A percentile compares a stretch with the other conserved stretches of the same genome.
phyloP scores from a whole-genome alignment of 2,888 invertebrate species.

The Schizotus pectinicornis region DNA sequence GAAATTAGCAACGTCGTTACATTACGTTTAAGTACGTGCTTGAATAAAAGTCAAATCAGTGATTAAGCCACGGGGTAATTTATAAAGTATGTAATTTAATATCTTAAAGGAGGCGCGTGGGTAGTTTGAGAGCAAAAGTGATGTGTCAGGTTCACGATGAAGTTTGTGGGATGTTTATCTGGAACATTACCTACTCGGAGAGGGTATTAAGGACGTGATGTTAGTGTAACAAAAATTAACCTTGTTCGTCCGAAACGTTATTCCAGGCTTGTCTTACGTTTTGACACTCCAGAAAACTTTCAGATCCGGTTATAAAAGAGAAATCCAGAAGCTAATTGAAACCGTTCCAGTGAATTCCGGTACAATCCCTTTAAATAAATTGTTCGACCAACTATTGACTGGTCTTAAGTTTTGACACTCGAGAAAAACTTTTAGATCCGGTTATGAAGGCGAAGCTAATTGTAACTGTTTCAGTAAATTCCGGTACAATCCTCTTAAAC shows the following conservation, averaged over 20 bases:
- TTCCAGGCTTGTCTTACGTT: background rate
- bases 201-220: background rate
- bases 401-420: background rate
- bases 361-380: too few relatives aligned
- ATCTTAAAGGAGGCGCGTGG: background rate
- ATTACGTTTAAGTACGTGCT: too few relatives aligned
- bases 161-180: slow-evolving; percentile 7
- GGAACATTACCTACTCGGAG: background rate
- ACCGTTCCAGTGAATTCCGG: background rate
- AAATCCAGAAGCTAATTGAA: background rate
- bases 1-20: too few relatives aligned
- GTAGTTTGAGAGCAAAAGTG: background rate
- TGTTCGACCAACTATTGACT: background rate
- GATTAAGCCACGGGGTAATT: background rate
- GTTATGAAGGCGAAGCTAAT: background rate
- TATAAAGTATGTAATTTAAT: slow-evolving; percentile 1
- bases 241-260: background rate
- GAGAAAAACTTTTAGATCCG: too few relatives aligned
- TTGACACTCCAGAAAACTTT: background rate
- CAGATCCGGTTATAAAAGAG: too few relatives aligned
- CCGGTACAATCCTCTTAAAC: background rate
- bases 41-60: background rate
- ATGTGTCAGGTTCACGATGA: background rate
- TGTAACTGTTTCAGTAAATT: background rate
- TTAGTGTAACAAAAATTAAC: slow-evolving; percentile 3